These are phyloP conservation scores for Platycheirus rosarum DNA, from an alignment of 2,888 invertebrate species.

Conservation along the genomic window DNA sequence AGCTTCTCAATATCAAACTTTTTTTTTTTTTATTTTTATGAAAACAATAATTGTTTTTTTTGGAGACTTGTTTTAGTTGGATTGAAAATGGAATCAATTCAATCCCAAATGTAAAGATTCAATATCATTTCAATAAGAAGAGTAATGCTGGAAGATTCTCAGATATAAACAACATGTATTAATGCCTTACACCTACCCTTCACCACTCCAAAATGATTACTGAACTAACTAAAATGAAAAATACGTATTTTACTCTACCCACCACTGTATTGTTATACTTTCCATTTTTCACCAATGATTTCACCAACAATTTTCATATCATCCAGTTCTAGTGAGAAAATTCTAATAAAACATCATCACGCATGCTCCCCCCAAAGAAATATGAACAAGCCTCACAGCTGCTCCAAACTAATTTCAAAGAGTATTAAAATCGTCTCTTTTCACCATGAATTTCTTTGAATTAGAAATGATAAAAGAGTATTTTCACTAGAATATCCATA, in stretches of 20 bases:
- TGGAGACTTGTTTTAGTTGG: too few relatives aligned
- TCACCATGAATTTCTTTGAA: neutral
- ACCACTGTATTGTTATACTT: neutral
- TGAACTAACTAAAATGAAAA: neutral
- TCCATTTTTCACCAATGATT: neutral
- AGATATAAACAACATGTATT: too few relatives aligned
- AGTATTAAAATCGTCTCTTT: neutral
- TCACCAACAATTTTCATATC: slow-evolving; percentile 5
- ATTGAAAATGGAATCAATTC: too few relatives aligned
- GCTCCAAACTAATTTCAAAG: neutral
- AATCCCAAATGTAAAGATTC: too few relatives aligned
- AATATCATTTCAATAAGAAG: too few relatives aligned
- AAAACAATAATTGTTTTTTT: too few relatives aligned
- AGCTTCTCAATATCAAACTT: too few relatives aligned
- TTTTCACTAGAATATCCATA: neutral
- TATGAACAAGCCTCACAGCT: neutral
- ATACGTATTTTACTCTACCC: neutral
- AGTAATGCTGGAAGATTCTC: too few relatives aligned
- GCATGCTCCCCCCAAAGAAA: too few relatives aligned
- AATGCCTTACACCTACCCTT: neutral
- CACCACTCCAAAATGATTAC: slow-evolving; percentile 3
- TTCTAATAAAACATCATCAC: too few relatives aligned
- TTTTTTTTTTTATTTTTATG: too few relatives aligned
- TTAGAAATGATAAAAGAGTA: neutral
- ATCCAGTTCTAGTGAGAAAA: too few relatives aligned